A percentile compares a stretch with the other conserved stretches of the same genome.
These are phyloP conservation scores for Drosophila recens DNA, from an alignment of 2,888 invertebrate species.

Conservation along the genomic window DNA sequence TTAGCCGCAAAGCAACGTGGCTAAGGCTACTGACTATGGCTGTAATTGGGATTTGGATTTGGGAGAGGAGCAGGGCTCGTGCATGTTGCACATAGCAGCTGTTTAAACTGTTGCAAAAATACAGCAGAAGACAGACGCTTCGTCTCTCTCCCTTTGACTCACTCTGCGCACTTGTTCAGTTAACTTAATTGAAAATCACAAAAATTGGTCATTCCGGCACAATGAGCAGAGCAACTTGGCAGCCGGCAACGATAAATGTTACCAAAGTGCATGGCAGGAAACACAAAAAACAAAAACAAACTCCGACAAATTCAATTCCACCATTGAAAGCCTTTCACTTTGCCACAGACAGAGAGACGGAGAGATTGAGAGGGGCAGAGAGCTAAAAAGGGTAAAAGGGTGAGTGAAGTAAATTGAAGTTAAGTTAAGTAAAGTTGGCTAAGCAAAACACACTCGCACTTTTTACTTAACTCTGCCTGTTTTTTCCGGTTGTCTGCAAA, in stretches of 20 bases:
- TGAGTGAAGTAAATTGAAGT: conserved; percentile 36
- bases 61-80: conserved; percentile 7
- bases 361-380: neutral
- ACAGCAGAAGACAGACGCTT: conserved; percentile 39
- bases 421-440: conserved; percentile 54
- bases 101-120: conserved; percentile 65
- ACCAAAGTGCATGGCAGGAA: conserved; percentile 61
- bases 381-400: neutral
- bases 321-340: conserved; percentile 48
- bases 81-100: conserved; percentile 51
- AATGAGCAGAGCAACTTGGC: conserved; percentile 74
- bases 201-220: conserved; percentile 81
- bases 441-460: conserved; percentile 44
- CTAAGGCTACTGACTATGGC: conserved; percentile 15
- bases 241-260: conserved; percentile 68
- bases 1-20: conserved; percentile 63
- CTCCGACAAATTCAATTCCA: conserved; percentile 59
- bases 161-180: conserved; percentile 38
- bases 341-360: conserved; percentile 1
- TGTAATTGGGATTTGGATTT: conserved; percentile 21
- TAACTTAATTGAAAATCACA: conserved; percentile 82
- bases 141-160: neutral
- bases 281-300: conserved; percentile 27
- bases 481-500: conserved; percentile 56
- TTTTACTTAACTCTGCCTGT: conserved; percentile 30